Percentiles rank a stretch among this genome's conserved stretches.
These are phyloP conservation scores for Tympanoctomys barrerae DNA, from an alignment of 2,797 vertebrate genomes.

Conservation along the genomic window DNA sequence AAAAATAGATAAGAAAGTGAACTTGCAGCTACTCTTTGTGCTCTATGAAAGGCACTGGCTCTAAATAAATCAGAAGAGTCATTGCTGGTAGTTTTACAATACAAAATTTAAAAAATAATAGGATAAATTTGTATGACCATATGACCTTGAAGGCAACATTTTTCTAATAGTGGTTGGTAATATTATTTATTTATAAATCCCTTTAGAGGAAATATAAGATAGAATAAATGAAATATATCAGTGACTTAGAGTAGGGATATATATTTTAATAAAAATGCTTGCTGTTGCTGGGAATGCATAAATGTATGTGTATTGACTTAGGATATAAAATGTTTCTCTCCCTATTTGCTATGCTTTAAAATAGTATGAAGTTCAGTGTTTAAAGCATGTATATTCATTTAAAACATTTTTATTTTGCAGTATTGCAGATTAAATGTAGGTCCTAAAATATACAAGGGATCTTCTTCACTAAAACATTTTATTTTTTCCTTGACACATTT, in stretches of 20 bases:
- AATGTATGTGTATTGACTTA: not conserved
- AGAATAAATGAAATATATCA: not conserved
- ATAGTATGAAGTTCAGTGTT: not conserved
- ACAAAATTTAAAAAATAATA: not conserved
- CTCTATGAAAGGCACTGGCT: not conserved
- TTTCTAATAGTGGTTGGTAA: conserved; percentile 1
- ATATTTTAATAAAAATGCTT: conserved; percentile 14
- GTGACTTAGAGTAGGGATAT: not conserved
- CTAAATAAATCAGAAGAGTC: not conserved
- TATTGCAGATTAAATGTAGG: not conserved
- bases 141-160: not conserved
- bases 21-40: not conserved
- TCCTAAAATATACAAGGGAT: not conserved
- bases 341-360: not conserved
- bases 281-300: not conserved
- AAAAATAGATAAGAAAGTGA: not conserved
- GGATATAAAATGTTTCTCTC: conserved; percentile 16
- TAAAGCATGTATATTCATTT: conserved; percentile 32
- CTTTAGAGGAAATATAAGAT: not conserved
- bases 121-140: not conserved
- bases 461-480: not conserved
- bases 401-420: not conserved
- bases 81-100: not conserved
- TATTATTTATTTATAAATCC: not conserved
- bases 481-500: not conserved